These are phyloP conservation scores for Poeciliopsis retropinna DNA, from an alignment of 2,113 vertebrate genomes.

Conservation along the genomic window DNA sequence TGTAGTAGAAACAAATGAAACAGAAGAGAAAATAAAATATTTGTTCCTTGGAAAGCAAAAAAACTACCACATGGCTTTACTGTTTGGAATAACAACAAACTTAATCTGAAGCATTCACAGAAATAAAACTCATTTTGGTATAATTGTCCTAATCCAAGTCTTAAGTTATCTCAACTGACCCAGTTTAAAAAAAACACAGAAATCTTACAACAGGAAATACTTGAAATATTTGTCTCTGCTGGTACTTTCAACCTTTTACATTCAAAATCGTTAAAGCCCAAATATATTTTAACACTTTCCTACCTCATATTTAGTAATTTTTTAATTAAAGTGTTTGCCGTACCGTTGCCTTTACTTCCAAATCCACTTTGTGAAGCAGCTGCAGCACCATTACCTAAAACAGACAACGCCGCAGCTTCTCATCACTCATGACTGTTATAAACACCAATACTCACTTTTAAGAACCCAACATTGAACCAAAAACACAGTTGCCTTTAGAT, in stretches of 20 bases:
- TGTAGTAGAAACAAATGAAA: not conserved
- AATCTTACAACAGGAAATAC: not conserved
- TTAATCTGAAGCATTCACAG: not conserved
- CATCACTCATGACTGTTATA: not conserved
- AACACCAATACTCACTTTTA: not conserved
- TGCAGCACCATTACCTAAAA: not conserved
- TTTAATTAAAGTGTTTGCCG: no score
- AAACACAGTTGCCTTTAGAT: no score
- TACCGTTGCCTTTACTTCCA: conserved; percentile 51
- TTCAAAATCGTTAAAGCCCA: no score
- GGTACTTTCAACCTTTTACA: not conserved
- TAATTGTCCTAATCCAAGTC: not conserved
- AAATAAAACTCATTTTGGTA: not conserved
- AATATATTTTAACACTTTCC: no score
- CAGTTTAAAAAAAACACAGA: not conserved
- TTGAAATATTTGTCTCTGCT: not conserved
- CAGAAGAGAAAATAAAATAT: not conserved
- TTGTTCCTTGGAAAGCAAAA: no score
- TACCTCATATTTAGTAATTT: no score
- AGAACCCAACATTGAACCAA: not conserved
- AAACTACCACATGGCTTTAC: not conserved
- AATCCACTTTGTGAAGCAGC: conserved; percentile 1
- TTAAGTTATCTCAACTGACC: not conserved
- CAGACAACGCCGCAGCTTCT: no score
- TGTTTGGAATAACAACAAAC: not conserved